Percentiles rank a stretch among this genome's conserved stretches.
phyloP scores from a whole-genome alignment of 2,888 invertebrate genomes.

The Caenorhabditis drosophilae region DNA sequence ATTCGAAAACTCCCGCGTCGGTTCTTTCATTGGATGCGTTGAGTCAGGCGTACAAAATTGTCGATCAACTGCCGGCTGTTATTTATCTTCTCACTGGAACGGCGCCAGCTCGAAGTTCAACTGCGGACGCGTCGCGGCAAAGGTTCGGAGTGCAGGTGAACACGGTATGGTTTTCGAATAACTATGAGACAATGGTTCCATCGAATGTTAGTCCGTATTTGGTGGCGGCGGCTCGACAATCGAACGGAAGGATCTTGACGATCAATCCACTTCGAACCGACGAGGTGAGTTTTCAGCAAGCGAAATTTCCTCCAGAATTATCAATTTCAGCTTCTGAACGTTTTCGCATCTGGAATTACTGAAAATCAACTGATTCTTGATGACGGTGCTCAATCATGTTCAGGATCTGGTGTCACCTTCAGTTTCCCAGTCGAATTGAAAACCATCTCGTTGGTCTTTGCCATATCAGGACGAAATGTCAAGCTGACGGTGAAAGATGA shows the following conservation, averaged over 20 bases:
- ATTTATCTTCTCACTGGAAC: constrained; percentile 39
- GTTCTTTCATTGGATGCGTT: constrained; percentile 27
- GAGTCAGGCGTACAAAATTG: constrained; percentile 23
- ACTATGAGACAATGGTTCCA: constrained; percentile 8
- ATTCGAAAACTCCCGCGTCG: constrained; percentile 9
- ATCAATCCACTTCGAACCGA: constrained; percentile 8
- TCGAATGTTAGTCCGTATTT: constrained; percentile 8
- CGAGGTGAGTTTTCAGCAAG: constrained; percentile 3
- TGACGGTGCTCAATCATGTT: constrained; percentile 30
- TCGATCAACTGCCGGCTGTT: constrained; percentile 34
- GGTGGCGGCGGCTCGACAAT: constrained; percentile 28
- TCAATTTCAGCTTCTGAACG: constrained; percentile 16
- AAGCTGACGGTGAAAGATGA: constrained; percentile 14
- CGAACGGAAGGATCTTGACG: constrained; percentile 45
- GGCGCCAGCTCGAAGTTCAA: neutral
- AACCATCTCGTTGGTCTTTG: constrained; percentile 22
- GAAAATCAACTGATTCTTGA: constrained; percentile 40
- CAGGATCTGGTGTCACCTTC: constrained; percentile 22
- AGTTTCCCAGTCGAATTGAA: constrained; percentile 33
- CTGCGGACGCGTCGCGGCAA: constrained; percentile 8
- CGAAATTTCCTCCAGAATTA: too few relatives aligned
- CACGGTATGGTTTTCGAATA: constrained; percentile 12
- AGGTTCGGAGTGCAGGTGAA: constrained; percentile 29
- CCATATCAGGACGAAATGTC: constrained; percentile 22
- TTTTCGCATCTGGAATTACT: constrained; percentile 9